Evolutionary conservation across 2,888 invertebrate species (phyloP).

Genomic region (Onthophagus sagittarius): DNA sequence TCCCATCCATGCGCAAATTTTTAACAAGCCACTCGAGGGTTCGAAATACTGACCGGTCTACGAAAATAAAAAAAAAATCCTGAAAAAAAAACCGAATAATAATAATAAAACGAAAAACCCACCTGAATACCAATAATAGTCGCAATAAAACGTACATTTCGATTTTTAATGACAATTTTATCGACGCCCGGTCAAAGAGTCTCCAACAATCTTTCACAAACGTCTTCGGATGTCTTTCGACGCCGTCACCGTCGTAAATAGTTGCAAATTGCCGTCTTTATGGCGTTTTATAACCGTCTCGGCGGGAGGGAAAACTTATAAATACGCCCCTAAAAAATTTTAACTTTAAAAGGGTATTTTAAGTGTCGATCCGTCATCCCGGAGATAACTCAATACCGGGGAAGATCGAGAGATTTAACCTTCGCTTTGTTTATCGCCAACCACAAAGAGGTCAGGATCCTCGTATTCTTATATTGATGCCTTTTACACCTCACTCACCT

Average conservation of each 20-base stretch:
- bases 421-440: background rate
- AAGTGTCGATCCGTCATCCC: background rate
- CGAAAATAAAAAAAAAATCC: background rate
- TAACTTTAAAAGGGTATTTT: background rate
- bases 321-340: background rate
- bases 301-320: slow-evolving; percentile 4
- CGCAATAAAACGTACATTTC: background rate
- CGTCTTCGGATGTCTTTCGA: background rate
- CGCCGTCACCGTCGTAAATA: background rate
- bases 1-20: slow-evolving; percentile 8
- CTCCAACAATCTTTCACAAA: background rate
- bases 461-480: too few relatives aligned
- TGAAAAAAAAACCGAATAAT: too few relatives aligned
- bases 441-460: too few relatives aligned
- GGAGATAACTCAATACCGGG: background rate
- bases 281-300: background rate
- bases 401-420: background rate
- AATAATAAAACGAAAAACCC: background rate
- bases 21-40: slow-evolving; percentile 5
- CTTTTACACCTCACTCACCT: background rate
- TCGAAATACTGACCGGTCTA: background rate
- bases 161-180: background rate
- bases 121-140: background rate
- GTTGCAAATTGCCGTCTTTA: slow-evolving; percentile 10
- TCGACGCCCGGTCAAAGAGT: background rate